phyloP scores from a whole-genome alignment of 2,888 invertebrate genomes.

The Pheosia gnoma region DNA sequence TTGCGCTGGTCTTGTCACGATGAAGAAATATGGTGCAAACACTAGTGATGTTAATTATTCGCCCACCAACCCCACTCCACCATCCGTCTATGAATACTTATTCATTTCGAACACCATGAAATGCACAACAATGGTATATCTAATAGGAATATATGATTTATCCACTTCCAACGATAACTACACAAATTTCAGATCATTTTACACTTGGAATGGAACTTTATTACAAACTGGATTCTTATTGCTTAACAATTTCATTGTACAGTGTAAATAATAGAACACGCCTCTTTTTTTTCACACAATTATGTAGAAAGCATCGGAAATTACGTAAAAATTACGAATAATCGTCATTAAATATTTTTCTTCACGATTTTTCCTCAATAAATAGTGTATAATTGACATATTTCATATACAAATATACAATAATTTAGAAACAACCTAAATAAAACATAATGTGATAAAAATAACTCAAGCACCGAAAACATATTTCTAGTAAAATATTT shows the following conservation, averaged over 20 bases:
- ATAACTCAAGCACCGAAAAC: conserved; percentile 49
- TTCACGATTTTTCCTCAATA: conserved; percentile 2
- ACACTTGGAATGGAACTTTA: conserved; percentile 42
- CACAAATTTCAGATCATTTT: conserved; percentile 41
- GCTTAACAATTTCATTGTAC: conserved; percentile 23
- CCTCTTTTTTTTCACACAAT: background rate
- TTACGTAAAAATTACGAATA: conserved; percentile 4
- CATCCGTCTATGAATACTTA: background rate
- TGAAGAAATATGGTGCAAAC: no score
- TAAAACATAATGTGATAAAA: conserved; percentile 26
- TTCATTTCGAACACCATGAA: conserved; percentile 22
- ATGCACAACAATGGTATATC: conserved; percentile 46
- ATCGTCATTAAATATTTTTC: conserved; percentile 2
- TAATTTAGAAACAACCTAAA: conserved; percentile 34
- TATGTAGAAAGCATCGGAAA: background rate
- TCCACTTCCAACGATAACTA: conserved; percentile 27
- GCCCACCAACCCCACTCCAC: background rate
- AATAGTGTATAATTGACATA: conserved; percentile 24
- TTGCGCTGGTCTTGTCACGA: no score
- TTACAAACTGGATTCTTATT: conserved; percentile 26
- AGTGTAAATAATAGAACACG: conserved; percentile 1
- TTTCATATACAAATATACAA: conserved; percentile 26
- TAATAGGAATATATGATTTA: conserved; percentile 59
- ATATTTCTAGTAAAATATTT: conserved; percentile 45
- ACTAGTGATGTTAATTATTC: no score